Base-by-base conservation (phyloP, 2,888 invertebrate species). In the Unio delphinus region DNA sequence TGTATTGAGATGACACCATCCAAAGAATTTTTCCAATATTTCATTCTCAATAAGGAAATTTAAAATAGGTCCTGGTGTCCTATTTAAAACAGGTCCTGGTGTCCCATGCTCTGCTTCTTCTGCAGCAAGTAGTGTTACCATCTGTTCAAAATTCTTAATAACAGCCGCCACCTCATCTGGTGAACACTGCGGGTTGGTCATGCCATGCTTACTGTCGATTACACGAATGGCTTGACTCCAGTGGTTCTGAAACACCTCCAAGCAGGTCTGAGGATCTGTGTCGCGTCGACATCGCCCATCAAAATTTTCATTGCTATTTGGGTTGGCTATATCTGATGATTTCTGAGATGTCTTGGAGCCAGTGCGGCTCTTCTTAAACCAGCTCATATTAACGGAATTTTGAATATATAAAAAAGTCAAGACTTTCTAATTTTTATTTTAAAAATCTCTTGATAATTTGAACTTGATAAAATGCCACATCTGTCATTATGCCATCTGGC, bases 181-280 rank as follows among this genome's bases (percentile, higher is more conserved):
- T 11, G 77, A 71, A 28, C 70, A 70, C 5, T 26, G 55, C 15
- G 58, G 61, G 45, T 72, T 70, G 11, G 75, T 70, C 64, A 73
- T 76, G 54, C 64, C 65, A n/a, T 61, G 72, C 60, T 74, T 74
- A 26, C 75, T 66, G 61, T 67, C 68, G 82, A 97, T 95, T 72
- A 97, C 95, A 4, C 64, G 72, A 84, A 93, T 91, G 3, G 95
- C 95, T 89, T 97, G 97, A 86, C 96, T 95, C 96, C 97, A 97
- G 89, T 97, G 97, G 89, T 95, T 95, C 89, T 95, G 94, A 91
- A 97, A 97, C 86, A 96, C 96, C 90, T 95, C 96, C 88, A 95
- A 95, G 90, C 96, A 96, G 11, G 97, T 97, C 67, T 85, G 85
- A 4, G 89, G 89, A 69, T 95, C 94, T 0, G 96, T 88, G 91